phyloP scores from a whole-genome alignment of 2,113 vertebrate species.

The Passer montanus region DNA sequence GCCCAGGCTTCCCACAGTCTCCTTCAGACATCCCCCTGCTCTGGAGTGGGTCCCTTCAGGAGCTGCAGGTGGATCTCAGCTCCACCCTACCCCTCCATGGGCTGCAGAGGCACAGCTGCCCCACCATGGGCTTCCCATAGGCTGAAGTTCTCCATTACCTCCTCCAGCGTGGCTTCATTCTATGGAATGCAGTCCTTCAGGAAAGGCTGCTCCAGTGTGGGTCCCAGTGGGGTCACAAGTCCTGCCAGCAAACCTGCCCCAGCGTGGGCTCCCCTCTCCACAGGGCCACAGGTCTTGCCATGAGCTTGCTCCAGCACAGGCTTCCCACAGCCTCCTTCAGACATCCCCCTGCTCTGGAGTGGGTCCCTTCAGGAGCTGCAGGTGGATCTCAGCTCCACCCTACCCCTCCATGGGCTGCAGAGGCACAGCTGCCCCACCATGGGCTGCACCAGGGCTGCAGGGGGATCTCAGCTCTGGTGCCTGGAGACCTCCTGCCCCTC shows the following conservation, averaged over 20 bases:
- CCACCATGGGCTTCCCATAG: neutral
- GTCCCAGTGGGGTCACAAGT: neutral
- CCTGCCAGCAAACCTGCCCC: neutral
- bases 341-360: neutral
- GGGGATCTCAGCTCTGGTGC: fast-evolving
- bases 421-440: neutral
- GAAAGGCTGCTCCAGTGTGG: neutral
- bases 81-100: fast-evolving
- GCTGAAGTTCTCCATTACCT: neutral
- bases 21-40: neutral
- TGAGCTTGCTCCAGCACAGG: neutral
- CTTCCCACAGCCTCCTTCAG: neutral
- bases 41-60: fast-evolving
- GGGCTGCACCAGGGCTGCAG: neutral
- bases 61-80: neutral
- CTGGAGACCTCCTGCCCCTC: neutral
- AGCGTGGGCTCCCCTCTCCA: neutral
- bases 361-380: neutral
- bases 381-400: neutral
- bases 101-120: neutral
- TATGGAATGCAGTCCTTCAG: neutral
- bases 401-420: neutral
- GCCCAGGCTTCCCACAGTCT: neutral
- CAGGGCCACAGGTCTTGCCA: neutral
- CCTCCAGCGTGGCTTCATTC: neutral